These are phyloP conservation scores for Melierax canorus DNA, from an alignment of 2,113 vertebrate species.

Conservation along the genomic window DNA sequence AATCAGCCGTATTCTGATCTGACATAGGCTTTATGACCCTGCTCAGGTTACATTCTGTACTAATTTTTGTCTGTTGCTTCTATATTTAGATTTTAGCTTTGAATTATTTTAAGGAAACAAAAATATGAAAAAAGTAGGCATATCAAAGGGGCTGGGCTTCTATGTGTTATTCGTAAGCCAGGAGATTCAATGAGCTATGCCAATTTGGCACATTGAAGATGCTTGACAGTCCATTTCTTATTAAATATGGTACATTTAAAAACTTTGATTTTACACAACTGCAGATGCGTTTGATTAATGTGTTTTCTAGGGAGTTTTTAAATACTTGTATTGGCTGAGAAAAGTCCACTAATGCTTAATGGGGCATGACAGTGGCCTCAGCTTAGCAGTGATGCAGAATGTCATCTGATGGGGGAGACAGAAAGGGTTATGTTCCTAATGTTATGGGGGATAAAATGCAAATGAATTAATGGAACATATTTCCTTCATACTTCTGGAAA, in stretches of 20 bases:
- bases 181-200: neutral
- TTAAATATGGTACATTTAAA: conserved; percentile 38
- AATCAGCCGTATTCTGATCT: neutral
- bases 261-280: conserved; percentile 31
- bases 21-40: conserved; percentile 4
- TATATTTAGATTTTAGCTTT: conserved; percentile 16
- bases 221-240: conserved; percentile 25
- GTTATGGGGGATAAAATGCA: conserved; percentile 24
- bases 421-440: conserved; percentile 15
- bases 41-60: neutral
- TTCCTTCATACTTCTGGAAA: conserved; percentile 32
- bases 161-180: neutral
- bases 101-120: neutral
- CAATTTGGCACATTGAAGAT: neutral
- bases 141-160: neutral
- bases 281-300: neutral
- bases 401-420: neutral
- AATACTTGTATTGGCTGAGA: conserved; percentile 23
- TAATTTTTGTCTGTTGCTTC: neutral
- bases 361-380: neutral
- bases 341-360: conserved; percentile 42
- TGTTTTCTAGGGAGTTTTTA: conserved; percentile 47
- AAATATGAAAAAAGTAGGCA: neutral
- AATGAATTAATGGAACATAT: conserved; percentile 12
- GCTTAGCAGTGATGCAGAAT: neutral